Base-by-base conservation (phyloP, 2,888 invertebrate genomes). In the Bugula neritina region DNA sequence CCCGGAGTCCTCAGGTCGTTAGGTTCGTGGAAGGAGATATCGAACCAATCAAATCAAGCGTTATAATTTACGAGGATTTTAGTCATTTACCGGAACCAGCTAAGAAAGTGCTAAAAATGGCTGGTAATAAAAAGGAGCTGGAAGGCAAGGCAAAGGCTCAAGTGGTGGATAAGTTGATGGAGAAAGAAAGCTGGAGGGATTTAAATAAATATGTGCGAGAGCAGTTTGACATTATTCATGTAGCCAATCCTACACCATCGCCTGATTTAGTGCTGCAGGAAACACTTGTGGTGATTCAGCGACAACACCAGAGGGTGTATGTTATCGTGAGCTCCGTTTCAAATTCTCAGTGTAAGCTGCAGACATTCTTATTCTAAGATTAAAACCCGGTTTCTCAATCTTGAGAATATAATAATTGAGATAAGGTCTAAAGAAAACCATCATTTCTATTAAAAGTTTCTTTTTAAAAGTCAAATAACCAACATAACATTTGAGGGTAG, bases 21-120 rank as follows among this genome's bases (percentile, higher is more conserved):
- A 2, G 34, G 63, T 63, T 63, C n/a, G n/a, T 27, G 31, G 63
- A 63, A 13, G 63, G 63, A 13, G 63, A 63, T 31, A 63, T 63
- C n/a, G 17, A 17, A 2, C 25, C n/a, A 10, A 13, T 13, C 13
- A 34, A 25, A 5, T 27, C 63, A 2, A 63, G 10, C 10, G 31
- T 63, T 31, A 63, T 31, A 2, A 27, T 63, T 13, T 27, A 63
- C 31, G 63, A 63, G 63, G 25, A 63, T n/a, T 5, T 63, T 13
- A 34, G 17, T 13, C 13, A 31, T 21, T 31, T 63, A 17, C 63
- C 63, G 10, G 63, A 27, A 5, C 25, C 21, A 63, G 27, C 63
- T 17, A 63, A 34, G 31, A 21, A 31, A 29, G 21, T 31, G 27
- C 17, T 63, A 13, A 17, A 27, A 25, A 63, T 13, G 5, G n/a